Evolutionary conservation across 2,113 vertebrate species (phyloP).

Genomic region (Chaetorhynchus papuensis): DNA sequence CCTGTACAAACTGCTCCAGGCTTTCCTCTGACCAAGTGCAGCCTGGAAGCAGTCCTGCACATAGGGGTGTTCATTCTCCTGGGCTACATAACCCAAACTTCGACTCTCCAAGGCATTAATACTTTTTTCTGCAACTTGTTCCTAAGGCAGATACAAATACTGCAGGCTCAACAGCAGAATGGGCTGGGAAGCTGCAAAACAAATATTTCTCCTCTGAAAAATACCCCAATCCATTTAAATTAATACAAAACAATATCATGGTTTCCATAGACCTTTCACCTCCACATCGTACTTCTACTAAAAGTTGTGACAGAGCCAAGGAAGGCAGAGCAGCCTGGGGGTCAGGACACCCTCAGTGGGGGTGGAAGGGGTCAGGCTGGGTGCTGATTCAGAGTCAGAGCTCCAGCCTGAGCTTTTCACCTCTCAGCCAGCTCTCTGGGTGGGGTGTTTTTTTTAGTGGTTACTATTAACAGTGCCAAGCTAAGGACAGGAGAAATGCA

Average conservation of each 20-base stretch:
- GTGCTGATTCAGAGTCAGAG: not conserved
- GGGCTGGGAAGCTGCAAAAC: not conserved
- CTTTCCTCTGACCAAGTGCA: not conserved
- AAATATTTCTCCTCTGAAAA: not conserved
- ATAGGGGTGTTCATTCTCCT: fast-evolving
- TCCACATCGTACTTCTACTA: not conserved
- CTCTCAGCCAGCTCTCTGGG: not conserved
- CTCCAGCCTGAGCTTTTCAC: not conserved
- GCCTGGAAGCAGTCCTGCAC: not conserved
- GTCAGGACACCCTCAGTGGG: not conserved
- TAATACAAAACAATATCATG: not conserved
- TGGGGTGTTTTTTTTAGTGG: not conserved
- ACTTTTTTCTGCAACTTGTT: not conserved
- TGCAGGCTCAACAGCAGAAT: not conserved
- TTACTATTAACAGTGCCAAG: not conserved
- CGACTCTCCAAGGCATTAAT: not conserved
- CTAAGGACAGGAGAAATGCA: not conserved
- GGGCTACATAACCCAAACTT: not conserved
- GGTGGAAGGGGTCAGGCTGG: not conserved
- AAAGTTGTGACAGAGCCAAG: not conserved
- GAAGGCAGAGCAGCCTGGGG: not conserved
- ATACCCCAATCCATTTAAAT: not conserved
- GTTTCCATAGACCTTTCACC: not conserved
- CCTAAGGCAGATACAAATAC: not conserved
- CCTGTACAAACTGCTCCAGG: not conserved